Evolutionary conservation across 2,797 vertebrate genomes (phyloP), one percentile per base, ranked within the genome.

Genomic region (Anguilla obscura): DNA sequence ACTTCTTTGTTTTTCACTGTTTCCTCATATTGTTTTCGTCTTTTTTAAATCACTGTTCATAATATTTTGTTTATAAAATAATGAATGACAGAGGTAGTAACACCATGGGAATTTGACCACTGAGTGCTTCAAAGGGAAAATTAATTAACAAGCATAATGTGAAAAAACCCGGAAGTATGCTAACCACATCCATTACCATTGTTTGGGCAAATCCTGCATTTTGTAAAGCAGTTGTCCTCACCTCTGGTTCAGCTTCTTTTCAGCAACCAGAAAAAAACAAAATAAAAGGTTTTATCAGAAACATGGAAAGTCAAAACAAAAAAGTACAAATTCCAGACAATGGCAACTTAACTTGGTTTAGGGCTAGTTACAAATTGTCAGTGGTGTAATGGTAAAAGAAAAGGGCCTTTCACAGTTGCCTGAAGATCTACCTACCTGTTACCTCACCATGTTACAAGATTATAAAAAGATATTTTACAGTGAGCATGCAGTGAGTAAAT

Each of bases 241-340:
- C 69, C 69, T 74, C 10, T 74, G 69, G 10, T 30, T 33, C 69
- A 74, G 69, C 69, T 74, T 33, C 69, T 74, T n/a, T 74, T 74
- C 69, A 33, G 74, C n/a, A 21, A 36, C 74, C 14, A 40, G 74
- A 74, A 71, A 74, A 33, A 30, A 3, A 36, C 45, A 76, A 36
- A 76, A 36, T 0, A 76, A 36, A 33, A 76, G 33, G 14, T 36
- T 18, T 36, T 76, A 21, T 76, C 71, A 76, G 33, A 76, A 76
- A 76, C 33, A 69, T 69, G 63, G n/a, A 69, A 79, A 79, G 74
- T 40, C n/a, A 21, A 80, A 48, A 21, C 16, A 48, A 80, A 18
- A 80, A 45, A 45, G 40, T 18, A 45, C 40, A 48, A 45, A 45
- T 45, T 33, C 30, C 4, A 79, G 3, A 79, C 74, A 40, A 79